Evolutionary conservation across 2,888 invertebrate species (phyloP), one percentile per base, ranked within the genome.

Genomic region (Sphaeridia pumilis): DNA sequence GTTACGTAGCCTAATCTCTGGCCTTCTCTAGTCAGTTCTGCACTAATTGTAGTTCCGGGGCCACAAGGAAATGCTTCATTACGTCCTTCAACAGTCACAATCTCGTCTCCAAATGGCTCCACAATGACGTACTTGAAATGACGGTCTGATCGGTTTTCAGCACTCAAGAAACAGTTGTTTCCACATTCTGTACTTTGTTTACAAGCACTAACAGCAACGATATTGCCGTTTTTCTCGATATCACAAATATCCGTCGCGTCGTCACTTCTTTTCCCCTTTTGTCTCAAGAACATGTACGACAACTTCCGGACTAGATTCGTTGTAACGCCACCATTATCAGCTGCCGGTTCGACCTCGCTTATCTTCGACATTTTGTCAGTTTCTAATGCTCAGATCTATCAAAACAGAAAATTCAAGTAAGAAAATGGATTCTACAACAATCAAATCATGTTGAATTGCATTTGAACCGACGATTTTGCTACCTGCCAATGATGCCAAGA

Each of bases 41-140:
- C 52, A n/a, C 20, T 34, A 25, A 28, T 43, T 7, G n/a, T 21
- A 20, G 36, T 36, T 7, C 38, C 38, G 12, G 38, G 38, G 2
- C 35, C 36, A 35, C 45, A 25, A 31, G 25, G 46, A 4, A 41
- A 26, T 35, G 52, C 12, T n/a, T 21, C 28, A 14, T 52, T 25
- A 24, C 36, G 22, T 21, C 52, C 52, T 38, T 46, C 26, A n/a
- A 52, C 27, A 7, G 52, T 52, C 14, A 52, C 38, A 4, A 52
- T 46, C 14, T 52, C 52, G 7, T 52, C 52, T 21, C 52, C 52
- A 38, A 52, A 52, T 14, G 52, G 52, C 21, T 52, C 52, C 14
- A 52, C 52, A 25, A 52, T 36, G 20, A 12, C 36, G 20, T 52
- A 52, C n/a, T 52, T n/a, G 26, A 52, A 52, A 27, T 52, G 52